Conservation (phyloP, 2,888 invertebrate genomes). For the Eristalis intricaria region DNA sequence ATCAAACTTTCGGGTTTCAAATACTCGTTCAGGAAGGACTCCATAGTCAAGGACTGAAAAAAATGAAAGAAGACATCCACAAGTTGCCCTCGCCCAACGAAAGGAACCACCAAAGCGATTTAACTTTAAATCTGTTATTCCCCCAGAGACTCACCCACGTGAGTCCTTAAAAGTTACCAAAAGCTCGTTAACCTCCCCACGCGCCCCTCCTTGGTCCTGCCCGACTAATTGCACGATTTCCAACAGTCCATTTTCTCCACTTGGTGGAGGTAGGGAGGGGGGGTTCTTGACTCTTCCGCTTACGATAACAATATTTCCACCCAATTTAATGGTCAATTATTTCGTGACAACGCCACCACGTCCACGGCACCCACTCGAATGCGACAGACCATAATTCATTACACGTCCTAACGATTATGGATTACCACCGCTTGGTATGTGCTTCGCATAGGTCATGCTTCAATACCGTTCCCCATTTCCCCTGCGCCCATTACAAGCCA, state of each 20-base stretch:
- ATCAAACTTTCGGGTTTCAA: too few species aligned
- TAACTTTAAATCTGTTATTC: background rate
- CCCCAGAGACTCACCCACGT: background rate
- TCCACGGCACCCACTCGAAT: background rate
- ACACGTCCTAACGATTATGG: slow-evolving; percentile 27
- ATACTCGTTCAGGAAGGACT: too few species aligned
- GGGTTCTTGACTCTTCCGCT: background rate
- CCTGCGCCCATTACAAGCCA: background rate
- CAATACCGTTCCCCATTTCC: background rate
- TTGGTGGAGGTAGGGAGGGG: too few species aligned
- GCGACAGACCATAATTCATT: slow-evolving; percentile 50
- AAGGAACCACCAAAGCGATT: background rate
- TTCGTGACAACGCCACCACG: slow-evolving; percentile 3
- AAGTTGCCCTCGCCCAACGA: too few species aligned
- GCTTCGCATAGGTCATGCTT: slow-evolving; percentile 18
- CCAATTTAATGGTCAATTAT: slow-evolving; percentile 41
- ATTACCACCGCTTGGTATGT: slow-evolving; percentile 16
- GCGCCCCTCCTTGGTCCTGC: background rate
- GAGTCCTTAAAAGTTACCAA: background rate
- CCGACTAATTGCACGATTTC: background rate
- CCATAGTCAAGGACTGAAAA: too few species aligned
- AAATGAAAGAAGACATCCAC: too few species aligned
- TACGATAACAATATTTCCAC: slow-evolving; percentile 31
- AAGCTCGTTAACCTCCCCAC: background rate
- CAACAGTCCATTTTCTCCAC: background rate